Percentiles rank a stretch among this genome's conserved stretches.
Evolutionary conservation across 2,888 invertebrate genomes (phyloP).

Genomic region (Dysmachus trigonus): DNA sequence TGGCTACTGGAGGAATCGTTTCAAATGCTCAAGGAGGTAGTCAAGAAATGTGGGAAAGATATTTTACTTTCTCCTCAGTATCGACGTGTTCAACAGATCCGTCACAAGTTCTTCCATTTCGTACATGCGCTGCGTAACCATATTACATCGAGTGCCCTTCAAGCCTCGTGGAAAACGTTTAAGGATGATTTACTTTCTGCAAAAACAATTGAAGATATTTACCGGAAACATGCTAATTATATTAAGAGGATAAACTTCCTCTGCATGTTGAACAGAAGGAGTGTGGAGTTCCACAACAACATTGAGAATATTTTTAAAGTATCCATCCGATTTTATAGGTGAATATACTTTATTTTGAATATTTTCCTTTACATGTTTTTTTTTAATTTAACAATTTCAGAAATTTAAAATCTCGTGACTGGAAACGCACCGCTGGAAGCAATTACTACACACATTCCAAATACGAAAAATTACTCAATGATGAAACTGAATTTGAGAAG

Average conservation of each 20-base stretch:
- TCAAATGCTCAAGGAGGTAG: slow-evolving; percentile 71
- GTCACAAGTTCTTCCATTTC: slow-evolving; percentile 80
- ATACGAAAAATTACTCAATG: slow-evolving; percentile 58
- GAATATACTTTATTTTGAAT: not conserved
- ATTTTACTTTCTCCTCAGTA: slow-evolving; percentile 74
- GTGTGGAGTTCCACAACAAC: slow-evolving; percentile 74
- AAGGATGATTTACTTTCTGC: slow-evolving; percentile 74
- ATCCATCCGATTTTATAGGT: slow-evolving; percentile 69
- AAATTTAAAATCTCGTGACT: slow-evolving; percentile 58
- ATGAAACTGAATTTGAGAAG: slow-evolving; percentile 61
- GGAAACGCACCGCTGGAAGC: slow-evolving; percentile 54
- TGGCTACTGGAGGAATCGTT: slow-evolving; percentile 79
- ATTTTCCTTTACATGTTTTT: not conserved
- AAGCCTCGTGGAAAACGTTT: slow-evolving; percentile 78
- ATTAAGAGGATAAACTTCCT: slow-evolving; percentile 79
- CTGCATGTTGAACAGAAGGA: slow-evolving; percentile 77
- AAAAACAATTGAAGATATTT: slow-evolving; percentile 76
- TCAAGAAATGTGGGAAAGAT: slow-evolving; percentile 66
- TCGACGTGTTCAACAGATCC: slow-evolving; percentile 74
- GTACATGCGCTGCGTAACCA: slow-evolving; percentile 80
- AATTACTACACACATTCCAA: slow-evolving; percentile 59
- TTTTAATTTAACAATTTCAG: slow-evolving; percentile 50
- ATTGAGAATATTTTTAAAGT: slow-evolving; percentile 78
- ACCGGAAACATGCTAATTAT: slow-evolving; percentile 76
- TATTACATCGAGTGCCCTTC: slow-evolving; percentile 78